These are phyloP conservation scores for Oceanodroma tethys DNA, from an alignment of 2,113 vertebrate species.

Conservation along the genomic window DNA sequence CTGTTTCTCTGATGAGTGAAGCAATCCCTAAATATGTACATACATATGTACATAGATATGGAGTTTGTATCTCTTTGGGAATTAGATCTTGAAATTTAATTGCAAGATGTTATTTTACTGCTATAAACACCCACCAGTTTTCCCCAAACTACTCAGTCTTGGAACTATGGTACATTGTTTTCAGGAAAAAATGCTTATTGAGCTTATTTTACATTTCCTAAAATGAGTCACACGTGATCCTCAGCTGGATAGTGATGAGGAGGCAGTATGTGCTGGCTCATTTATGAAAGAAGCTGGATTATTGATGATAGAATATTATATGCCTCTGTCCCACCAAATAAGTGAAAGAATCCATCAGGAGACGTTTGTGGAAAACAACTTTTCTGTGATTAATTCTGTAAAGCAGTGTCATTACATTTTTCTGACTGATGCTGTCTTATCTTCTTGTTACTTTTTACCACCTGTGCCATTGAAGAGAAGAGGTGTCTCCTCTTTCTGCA, in stretches of 20 bases:
- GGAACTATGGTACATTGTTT: conserved; percentile 24
- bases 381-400: background rate
- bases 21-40: background rate
- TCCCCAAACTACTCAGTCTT: background rate
- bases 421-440: background rate
- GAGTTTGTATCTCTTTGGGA: background rate
- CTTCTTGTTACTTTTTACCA: background rate
- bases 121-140: conserved; percentile 18
- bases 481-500: background rate
- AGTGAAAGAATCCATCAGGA: background rate
- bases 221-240: background rate
- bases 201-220: background rate
- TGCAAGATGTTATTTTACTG: background rate
- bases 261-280: background rate
- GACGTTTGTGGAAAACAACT: background rate
- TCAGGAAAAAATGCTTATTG: background rate
- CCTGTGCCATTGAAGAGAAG: background rate
- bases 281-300: background rate
- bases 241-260: background rate
- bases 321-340: background rate
- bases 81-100: background rate
- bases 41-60: background rate
- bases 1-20: background rate
- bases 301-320: background rate
- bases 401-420: background rate